Percentiles rank a stretch among this genome's conserved stretches.
These are phyloP conservation scores for Hormaphis cornu DNA, from an alignment of 1,140 invertebrate genomes.

Conservation along the genomic window DNA sequence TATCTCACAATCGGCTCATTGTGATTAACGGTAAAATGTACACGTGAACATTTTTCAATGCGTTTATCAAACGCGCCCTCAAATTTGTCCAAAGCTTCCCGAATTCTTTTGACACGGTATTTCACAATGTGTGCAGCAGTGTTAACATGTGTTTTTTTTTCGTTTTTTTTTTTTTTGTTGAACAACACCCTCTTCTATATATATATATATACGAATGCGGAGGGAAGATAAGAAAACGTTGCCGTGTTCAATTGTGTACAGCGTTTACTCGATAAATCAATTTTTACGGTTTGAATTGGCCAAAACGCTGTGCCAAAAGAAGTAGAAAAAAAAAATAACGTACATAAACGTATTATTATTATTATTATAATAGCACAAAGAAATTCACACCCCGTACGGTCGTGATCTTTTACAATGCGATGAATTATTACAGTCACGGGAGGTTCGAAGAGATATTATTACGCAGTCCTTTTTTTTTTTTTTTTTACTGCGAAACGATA, in stretches of 20 bases:
- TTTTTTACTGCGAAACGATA: background rate
- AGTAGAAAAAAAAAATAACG: too few species aligned
- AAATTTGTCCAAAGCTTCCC: background rate
- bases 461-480: too few species aligned
- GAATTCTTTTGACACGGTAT: background rate
- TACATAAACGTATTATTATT: background rate
- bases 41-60: background rate
- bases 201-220: too few species aligned
- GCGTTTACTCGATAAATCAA: constrained; percentile 42
- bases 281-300: constrained; percentile 42
- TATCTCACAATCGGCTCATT: too few species aligned
- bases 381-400: background rate
- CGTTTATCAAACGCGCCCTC: background rate
- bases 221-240: constrained; percentile 33
- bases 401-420: background rate
- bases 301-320: constrained; percentile 37
- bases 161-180: too few species aligned
- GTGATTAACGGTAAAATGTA: background rate
- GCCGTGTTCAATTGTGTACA: constrained; percentile 41
- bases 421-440: background rate
- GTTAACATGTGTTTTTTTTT: constrained; percentile 12
- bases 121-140: background rate
- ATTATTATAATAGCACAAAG: constrained; percentile 4
- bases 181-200: background rate
- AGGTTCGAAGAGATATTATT: constrained; percentile 2